A percentile compares a stretch with the other conserved stretches of the same genome.
phyloP scores from a whole-genome alignment of 2,888 invertebrate species.

The Mythimna vitellina region DNA sequence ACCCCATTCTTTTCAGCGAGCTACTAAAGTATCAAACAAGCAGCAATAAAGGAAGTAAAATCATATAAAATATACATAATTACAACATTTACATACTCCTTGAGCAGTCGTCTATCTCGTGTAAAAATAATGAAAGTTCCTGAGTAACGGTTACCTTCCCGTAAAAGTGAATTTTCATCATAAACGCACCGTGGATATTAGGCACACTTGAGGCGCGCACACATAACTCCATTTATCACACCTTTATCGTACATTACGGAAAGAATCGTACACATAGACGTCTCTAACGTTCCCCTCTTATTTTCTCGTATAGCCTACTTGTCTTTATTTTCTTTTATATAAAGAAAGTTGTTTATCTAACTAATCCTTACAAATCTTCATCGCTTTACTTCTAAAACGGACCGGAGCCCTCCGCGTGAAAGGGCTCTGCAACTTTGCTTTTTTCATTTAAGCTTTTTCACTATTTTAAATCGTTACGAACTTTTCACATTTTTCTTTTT shows the following conservation, averaged over 20 bases:
- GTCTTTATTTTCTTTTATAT: slow-evolving; percentile 59
- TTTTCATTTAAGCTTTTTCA: slow-evolving; percentile 49
- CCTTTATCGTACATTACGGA: slow-evolving; percentile 66
- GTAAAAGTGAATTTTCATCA: slow-evolving; percentile 60
- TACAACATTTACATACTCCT: slow-evolving; percentile 40
- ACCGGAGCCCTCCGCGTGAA: slow-evolving; percentile 43
- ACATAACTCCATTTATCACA: slow-evolving; percentile 70
- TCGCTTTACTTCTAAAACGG: slow-evolving; percentile 58
- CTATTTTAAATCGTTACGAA: slow-evolving; percentile 57
- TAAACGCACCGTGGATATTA: slow-evolving; percentile 66
- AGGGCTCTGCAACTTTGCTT: slow-evolving; percentile 31
- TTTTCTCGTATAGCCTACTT: slow-evolving; percentile 46
- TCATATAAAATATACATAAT: slow-evolving; percentile 12
- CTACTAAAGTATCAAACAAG: background rate
- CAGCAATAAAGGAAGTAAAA: slow-evolving; percentile 17
- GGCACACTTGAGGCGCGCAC: slow-evolving; percentile 60
- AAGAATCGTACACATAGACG: slow-evolving; percentile 58
- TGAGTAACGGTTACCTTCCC: slow-evolving; percentile 49
- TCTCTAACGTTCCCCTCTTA: slow-evolving; percentile 26
- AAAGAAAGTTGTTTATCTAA: slow-evolving; percentile 64
- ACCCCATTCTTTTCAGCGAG: background rate
- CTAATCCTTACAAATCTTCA: slow-evolving; percentile 65
- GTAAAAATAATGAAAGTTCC: slow-evolving; percentile 55
- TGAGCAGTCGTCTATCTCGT: slow-evolving; percentile 34
- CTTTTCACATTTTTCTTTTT: slow-evolving; percentile 49